Evolutionary conservation across 2,113 vertebrate species (phyloP), one percentile per base, ranked within the genome.

Genomic region (Brachyhypopomus occidentalis): DNA sequence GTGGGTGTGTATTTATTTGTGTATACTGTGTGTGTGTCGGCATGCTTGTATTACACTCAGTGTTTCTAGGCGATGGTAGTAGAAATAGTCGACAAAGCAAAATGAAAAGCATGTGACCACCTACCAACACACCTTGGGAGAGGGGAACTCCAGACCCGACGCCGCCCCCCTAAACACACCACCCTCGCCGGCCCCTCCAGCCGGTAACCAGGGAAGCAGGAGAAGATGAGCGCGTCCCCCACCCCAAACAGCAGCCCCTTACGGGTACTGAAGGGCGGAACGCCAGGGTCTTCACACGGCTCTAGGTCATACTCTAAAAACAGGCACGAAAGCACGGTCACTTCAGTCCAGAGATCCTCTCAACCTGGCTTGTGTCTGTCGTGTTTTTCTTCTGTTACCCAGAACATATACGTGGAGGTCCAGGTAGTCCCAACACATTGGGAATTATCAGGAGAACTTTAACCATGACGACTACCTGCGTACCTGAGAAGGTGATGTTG

Each of bases 51-150:
- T n/a, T 62, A n/a, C n/a, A 2, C 9, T 62, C 6, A 62, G 22
- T 77, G 74, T 11, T 52, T 48, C 58, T 69, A 7, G 41, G 55
- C 34, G 45, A 41, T 30, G 27, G 70, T 11, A 34, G 27, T 73
- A 73, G 7, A 76, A 66, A 74, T 79, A 66, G 82, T 85, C 71
- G 84, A 27, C 80, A 89, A 91, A 87, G 84, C 79, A 83, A 89
- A 95, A 97, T 97, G 93, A 95, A 97, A 96, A 98, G 93, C 94
- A 95, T 94, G 84, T 96, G 97, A 98, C 96, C 96, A 99, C 97
- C 96, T 99, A 99, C 98, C 98, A 95, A 99, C 98, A 98, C 98
- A 99, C 97, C 97, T 98, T 97, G 98, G 98, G 95, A 99, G 97
- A 96, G 96, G 96, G 93, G 97, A 96, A 91, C 98, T 98, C 98